Evolutionary conservation across 2,797 vertebrate species (phyloP), one percentile per base, ranked within the genome.

Genomic region (Rhinatrema bivittatum): DNA sequence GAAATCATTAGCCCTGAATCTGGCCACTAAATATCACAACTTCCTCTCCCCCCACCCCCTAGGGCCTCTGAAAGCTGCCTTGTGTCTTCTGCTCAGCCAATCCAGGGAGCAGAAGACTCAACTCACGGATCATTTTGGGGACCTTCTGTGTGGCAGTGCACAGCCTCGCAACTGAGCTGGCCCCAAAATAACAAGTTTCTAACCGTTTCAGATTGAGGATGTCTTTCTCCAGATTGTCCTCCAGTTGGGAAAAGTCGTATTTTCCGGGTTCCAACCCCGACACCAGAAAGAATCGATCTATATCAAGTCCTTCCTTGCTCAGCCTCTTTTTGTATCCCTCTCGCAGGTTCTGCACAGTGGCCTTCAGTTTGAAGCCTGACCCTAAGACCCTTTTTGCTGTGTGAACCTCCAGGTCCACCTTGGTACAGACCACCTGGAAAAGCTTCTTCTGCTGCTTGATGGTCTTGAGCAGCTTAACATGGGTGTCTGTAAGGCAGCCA

Each of bases 391-490:
- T 10, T 16, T 29, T 5, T 6, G 41, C 47, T 1, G 40, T 39
- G 10, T 31, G 40, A 6, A 62, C 20, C 10, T 58, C 29, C 28
- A 37, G 3, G 26, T 56, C 51, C 9, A 49, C 29, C 16, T 54
- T 62, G 2, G 51, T 42, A 36, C 54, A 55, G 2, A 49, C 46
- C 32, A 71, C 36, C 5, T 47, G 46, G 38, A 60, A 31, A 1
- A 23, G 5, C 18, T 43, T 60, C 3, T 39, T 44, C 7, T 26
- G 53, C 7, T 46, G 49, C 35, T 39, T 30, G 20, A 65, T 32
- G 4, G 36, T 59, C n/a, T 42, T 37, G 10, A 60, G 53, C 6
- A 70, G 20, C 31, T 39, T 33, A 5, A 48, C 38, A 14, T 47
- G 53, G 3, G 38, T 15, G 4, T 60, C 47, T 7, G 43, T 50